Conservation (phyloP, 92 coral and sea anemone genomes). For the Galaxea fascicularis region DNA sequence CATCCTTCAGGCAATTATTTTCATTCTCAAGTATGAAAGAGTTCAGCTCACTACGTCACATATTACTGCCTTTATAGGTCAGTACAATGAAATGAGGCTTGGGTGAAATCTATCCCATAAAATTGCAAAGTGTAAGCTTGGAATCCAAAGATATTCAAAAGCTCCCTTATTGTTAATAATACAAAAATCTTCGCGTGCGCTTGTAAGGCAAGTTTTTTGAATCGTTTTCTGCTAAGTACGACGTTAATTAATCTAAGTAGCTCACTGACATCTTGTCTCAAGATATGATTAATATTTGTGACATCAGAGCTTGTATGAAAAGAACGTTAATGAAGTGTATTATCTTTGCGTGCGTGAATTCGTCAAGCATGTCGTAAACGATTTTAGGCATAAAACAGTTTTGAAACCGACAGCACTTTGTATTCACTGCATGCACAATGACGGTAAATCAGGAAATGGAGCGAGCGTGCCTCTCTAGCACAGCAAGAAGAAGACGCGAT, state of each 20-base stretch:
- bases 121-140: background rate
- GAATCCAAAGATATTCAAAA: background rate
- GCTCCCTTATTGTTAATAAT: background rate
- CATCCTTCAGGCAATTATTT: constrained; percentile 30
- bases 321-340: constrained; percentile 17
- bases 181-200: constrained; percentile 14
- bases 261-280: constrained; percentile 19
- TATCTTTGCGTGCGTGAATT: constrained; percentile 9
- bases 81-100: constrained; percentile 2
- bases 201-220: background rate
- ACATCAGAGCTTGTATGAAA: constrained; percentile 32
- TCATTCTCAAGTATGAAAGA: constrained; percentile 13
- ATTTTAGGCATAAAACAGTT: background rate
- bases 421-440: background rate
- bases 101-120: background rate
- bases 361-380: background rate
- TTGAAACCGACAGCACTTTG: background rate
- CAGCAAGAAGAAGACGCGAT: background rate
- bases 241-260: constrained; percentile 35
- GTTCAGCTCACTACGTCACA: constrained; percentile 19
- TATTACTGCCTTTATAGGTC: background rate
- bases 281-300: constrained; percentile 36
- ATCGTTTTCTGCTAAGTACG: background rate
- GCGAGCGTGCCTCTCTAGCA: background rate
- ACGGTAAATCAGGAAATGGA: background rate